A percentile compares a stretch with the other conserved stretches of the same genome.
Evolutionary conservation across 2,113 vertebrate genomes (phyloP).

Genomic region (Scopus umbretta): DNA sequence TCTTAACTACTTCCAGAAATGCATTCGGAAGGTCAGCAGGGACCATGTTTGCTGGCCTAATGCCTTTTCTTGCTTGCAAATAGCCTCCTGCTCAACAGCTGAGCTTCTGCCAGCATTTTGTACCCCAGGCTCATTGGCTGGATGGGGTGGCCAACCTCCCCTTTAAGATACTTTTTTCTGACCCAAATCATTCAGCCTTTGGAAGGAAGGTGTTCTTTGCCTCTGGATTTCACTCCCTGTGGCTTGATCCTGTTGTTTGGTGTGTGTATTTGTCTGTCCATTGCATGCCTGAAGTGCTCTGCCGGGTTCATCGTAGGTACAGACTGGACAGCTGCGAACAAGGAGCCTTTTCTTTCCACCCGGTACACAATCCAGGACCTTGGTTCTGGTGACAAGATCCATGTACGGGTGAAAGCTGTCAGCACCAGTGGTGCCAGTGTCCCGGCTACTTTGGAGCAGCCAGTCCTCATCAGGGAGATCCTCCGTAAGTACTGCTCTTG

Average conservation of each 20-base stretch:
- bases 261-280: background rate
- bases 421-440: constrained; percentile 72
- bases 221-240: background rate
- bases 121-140: background rate
- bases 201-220: background rate
- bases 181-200: background rate
- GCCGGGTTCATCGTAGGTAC: constrained; percentile 63
- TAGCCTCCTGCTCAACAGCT: background rate
- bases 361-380: constrained; percentile 77
- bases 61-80: background rate
- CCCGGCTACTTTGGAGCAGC: constrained; percentile 70
- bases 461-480: constrained; percentile 77
- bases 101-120: background rate
- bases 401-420: constrained; percentile 78
- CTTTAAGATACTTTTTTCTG: background rate
- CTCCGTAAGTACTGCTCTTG: constrained; percentile 64
- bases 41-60: background rate
- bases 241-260: background rate
- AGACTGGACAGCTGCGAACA: constrained; percentile 80
- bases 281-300: background rate
- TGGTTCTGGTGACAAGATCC: constrained; percentile 76
- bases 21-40: background rate
- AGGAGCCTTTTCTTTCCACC: constrained; percentile 74
- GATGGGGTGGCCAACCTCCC: background rate
- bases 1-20: background rate